Evolutionary conservation across 2,113 vertebrate species (phyloP).

Genomic region (Sorex fumeus): DNA sequence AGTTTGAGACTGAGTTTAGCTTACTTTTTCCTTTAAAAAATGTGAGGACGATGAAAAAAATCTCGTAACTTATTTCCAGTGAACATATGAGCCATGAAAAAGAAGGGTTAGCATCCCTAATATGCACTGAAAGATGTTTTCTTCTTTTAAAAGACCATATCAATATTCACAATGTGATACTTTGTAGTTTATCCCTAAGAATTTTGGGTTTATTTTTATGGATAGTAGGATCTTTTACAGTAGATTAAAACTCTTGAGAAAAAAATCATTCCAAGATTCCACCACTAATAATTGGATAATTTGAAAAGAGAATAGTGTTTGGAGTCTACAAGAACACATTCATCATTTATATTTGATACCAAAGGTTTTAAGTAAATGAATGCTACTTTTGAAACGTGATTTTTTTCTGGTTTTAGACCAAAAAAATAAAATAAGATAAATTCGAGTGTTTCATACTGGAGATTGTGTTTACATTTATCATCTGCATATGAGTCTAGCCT

Average conservation of each 20-base stretch:
- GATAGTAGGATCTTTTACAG: neutral
- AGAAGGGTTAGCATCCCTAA: neutral
- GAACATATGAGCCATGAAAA: neutral
- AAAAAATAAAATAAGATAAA: slow-evolving; percentile 19
- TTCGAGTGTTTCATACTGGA: slow-evolving; percentile 25
- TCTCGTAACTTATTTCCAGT: neutral
- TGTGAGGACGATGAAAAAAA: neutral
- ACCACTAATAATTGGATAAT: neutral
- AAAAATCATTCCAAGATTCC: neutral
- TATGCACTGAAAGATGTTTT: neutral
- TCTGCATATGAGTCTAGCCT: neutral
- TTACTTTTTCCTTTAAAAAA: slow-evolving; percentile 2
- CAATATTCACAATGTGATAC: neutral
- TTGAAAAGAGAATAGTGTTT: neutral
- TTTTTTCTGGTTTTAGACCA: slow-evolving; percentile 12
- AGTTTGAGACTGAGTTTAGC: slow-evolving; percentile 35
- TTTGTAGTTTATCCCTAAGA: neutral
- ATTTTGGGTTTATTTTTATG: neutral
- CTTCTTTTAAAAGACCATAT: neutral
- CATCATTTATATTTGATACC: neutral
- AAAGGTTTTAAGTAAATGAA: neutral
- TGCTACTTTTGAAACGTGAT: neutral
- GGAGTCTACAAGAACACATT: neutral
- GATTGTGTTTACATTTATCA: neutral
- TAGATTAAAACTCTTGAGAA: neutral